These are phyloP conservation scores for Papilio gigon DNA, from an alignment of 2,888 invertebrate species.

Conservation along the genomic window DNA sequence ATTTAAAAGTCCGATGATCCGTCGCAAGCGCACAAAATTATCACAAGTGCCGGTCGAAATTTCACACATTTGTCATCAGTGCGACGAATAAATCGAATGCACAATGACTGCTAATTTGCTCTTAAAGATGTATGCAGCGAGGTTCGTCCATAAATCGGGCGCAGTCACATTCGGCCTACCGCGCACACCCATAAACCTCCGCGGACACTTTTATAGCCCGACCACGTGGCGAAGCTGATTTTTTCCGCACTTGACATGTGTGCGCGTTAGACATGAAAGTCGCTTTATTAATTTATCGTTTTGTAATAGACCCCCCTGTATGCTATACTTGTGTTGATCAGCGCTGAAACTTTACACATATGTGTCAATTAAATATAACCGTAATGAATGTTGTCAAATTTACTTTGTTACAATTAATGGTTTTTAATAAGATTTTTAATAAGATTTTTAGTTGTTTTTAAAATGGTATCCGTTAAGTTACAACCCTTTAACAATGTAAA, in stretches of 20 bases:
- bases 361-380: background rate
- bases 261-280: constrained; percentile 65
- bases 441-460: too few species aligned
- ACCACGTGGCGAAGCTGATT: constrained; percentile 78
- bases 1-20: background rate
- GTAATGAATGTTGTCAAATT: background rate
- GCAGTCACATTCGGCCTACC: constrained; percentile 79
- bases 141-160: constrained; percentile 74
- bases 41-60: constrained; percentile 55
- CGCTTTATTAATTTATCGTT: constrained; percentile 77
- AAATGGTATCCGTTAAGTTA: too few species aligned
- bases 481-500: too few species aligned
- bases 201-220: constrained; percentile 80
- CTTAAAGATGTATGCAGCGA: constrained; percentile 79
- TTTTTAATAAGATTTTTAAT: too few species aligned
- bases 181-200: constrained; percentile 80
- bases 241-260: constrained; percentile 80
- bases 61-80: constrained; percentile 76
- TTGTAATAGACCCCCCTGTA: constrained; percentile 64
- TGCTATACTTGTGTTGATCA: constrained; percentile 25
- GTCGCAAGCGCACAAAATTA: constrained; percentile 45
- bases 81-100: constrained; percentile 74
- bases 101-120: constrained; percentile 82
- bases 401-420: too few species aligned
- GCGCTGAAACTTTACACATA: background rate